Evolutionary conservation across 2,888 invertebrate genomes (phyloP), one percentile per base, ranked within the genome.

Genomic region (Apotomis capreana): DNA sequence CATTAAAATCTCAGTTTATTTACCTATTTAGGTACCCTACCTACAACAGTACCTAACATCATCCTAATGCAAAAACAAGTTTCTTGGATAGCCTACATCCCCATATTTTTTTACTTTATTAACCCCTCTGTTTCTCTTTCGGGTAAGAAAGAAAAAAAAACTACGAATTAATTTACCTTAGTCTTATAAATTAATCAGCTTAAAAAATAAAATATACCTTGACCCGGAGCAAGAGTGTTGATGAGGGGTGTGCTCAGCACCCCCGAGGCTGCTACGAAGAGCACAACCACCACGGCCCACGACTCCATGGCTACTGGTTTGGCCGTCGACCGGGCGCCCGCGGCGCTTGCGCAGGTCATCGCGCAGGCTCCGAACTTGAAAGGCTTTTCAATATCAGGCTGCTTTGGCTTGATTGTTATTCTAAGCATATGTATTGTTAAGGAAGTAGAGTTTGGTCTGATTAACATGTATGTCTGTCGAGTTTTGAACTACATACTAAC

Each of bases 231-330:
- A 69, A 89, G 83, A 74, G 92, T 78, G 76, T 91, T 91, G 78
- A 91, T 78, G 63, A 92, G 83, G 55, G 93, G 88, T 51, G 90
- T 84, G 74, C 86, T 81, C 60, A 85, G 78, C 68, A 79, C 82
- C 10, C 82, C 83, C 13, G 86, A 78, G 58, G 79, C 80, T 69
- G 86, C 78, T 74, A 84, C 80, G 58, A 89, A 76, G 52, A 91
- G 76, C 80, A 87, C 90, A 80, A 89, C 84, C 78, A 84, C 79
- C 81, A 81, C 81, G 79, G 79, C 77, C 84, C 86, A 83, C 85
- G 86, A 82, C 81, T 85, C 87, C 93, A 93, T 93, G 85, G 80
- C 81, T 85, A 92, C 90, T 92, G 88, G 26, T 26, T 26, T 26
- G 2, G 77, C 76, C 76, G 59, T 15, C 40, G 40, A 9, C 26